phyloP scores from a whole-genome alignment of 1,140 invertebrate species.

The Drosophila willistoni region DNA sequence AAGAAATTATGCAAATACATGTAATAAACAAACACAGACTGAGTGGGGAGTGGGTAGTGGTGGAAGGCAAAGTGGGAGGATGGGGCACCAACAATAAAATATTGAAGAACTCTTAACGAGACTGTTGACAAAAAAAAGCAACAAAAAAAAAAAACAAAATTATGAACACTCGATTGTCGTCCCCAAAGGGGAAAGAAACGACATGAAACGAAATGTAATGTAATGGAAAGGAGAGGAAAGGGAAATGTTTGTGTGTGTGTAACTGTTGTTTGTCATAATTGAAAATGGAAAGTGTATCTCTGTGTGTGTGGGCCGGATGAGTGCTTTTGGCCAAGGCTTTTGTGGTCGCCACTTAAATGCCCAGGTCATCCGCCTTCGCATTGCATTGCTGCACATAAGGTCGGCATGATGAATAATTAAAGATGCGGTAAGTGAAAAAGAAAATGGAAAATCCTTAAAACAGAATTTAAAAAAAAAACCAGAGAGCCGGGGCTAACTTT shows the following conservation, averaged over 20 bases:
- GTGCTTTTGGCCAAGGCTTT: slow-evolving; percentile 44
- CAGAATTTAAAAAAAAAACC: too few species aligned
- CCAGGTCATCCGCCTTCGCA: slow-evolving; percentile 21
- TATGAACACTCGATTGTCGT: neutral
- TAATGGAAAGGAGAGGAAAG: slow-evolving; percentile 21
- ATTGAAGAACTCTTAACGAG: slow-evolving; percentile 68
- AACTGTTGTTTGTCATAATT: slow-evolving; percentile 63
- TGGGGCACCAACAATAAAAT: slow-evolving; percentile 32
- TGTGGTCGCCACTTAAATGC: slow-evolving; percentile 22
- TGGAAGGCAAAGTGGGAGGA: neutral
- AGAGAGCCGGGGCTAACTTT: too few species aligned
- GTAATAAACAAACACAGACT: slow-evolving; percentile 29
- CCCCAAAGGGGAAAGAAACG: slow-evolving; percentile 6
- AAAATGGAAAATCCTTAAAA: neutral
- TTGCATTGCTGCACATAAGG: neutral
- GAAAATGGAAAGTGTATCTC: slow-evolving; percentile 70
- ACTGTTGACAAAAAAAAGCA: slow-evolving; percentile 17
- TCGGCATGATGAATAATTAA: slow-evolving; percentile 1
- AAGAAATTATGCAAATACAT: slow-evolving; percentile 38
- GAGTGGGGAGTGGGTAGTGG: too few species aligned
- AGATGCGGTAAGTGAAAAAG: slow-evolving; percentile 11
- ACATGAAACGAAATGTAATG: neutral
- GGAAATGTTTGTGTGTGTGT: slow-evolving; percentile 43
- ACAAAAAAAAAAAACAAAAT: neutral
- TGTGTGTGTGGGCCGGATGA: slow-evolving; percentile 23